A percentile compares a stretch with the other conserved stretches of the same genome.
These are phyloP conservation scores for Bucco capensis DNA, from an alignment of 2,113 vertebrate species.

Conservation along the genomic window DNA sequence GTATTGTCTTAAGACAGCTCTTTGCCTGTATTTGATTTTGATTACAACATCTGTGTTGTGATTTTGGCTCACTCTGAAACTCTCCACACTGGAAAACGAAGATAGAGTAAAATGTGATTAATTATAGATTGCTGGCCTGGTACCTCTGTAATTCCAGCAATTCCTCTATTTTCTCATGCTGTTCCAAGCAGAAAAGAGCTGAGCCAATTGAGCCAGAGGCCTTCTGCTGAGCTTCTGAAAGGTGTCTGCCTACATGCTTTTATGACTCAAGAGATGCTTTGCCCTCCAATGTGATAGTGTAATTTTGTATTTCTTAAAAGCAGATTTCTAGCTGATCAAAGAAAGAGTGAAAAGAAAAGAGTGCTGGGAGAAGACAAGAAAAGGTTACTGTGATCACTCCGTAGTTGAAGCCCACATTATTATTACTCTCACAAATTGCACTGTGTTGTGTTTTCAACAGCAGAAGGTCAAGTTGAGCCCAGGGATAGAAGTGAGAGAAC, in stretches of 20 bases:
- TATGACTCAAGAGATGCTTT: background rate
- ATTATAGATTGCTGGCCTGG: background rate
- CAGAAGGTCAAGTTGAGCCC: conserved; percentile 74
- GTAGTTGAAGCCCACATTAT: conserved; percentile 4
- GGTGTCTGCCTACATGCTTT: background rate
- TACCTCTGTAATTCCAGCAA: conserved; percentile 13
- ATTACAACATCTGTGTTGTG: background rate
- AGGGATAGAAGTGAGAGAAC: conserved; percentile 67
- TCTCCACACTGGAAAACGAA: background rate
- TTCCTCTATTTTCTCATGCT: background rate
- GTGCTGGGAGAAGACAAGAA: background rate
- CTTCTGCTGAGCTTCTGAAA: background rate
- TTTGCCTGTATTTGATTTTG: background rate
- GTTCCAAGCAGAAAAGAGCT: background rate
- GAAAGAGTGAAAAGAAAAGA: conserved; percentile 8
- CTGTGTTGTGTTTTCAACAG: conserved; percentile 47
- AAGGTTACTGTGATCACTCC: conserved; percentile 39
- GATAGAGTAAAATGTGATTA: background rate
- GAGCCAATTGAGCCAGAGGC: background rate
- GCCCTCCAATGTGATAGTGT: background rate
- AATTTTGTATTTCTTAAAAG: conserved; percentile 8
- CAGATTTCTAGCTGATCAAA: conserved; percentile 12
- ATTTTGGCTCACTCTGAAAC: background rate
- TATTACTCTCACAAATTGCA: conserved; percentile 39
- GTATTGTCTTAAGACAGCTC: background rate